These are phyloP conservation scores for Mirounga angustirostris DNA, from an alignment of 2,113 vertebrate species.

Conservation along the genomic window DNA sequence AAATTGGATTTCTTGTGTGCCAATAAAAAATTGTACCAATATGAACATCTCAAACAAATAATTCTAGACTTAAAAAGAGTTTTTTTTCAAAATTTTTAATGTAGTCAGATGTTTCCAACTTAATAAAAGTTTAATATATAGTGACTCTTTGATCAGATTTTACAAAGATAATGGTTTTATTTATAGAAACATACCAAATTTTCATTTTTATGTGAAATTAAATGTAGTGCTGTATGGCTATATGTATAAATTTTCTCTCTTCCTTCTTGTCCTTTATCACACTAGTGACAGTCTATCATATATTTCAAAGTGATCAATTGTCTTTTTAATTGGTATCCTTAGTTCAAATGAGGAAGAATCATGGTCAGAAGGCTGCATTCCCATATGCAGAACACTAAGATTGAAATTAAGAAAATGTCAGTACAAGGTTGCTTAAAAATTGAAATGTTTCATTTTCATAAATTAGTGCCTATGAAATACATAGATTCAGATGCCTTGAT, in stretches of 20 bases:
- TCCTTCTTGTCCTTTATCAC: background rate
- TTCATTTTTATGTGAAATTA: slow-evolving; percentile 32
- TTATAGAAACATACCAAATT: slow-evolving; percentile 34
- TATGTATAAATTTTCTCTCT: background rate
- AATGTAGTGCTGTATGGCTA: rapidly evolving
- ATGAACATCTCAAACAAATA: slow-evolving; percentile 78
- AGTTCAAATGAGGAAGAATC: slow-evolving; percentile 52
- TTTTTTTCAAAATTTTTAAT: slow-evolving; percentile 66
- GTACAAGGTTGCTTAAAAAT: slow-evolving; percentile 69
- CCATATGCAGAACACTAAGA: background rate
- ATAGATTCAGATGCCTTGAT: background rate
- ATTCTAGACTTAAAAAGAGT: slow-evolving; percentile 77
- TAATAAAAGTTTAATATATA: slow-evolving; percentile 65
- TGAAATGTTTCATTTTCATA: slow-evolving; percentile 23
- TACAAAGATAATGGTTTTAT: slow-evolving; percentile 35
- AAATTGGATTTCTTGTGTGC: slow-evolving; percentile 89
- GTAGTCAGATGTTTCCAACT: background rate
- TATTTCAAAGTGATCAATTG: slow-evolving; percentile 30
- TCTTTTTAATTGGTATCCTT: slow-evolving; percentile 53
- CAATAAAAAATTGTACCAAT: slow-evolving; percentile 86
- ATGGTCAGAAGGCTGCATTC: background rate
- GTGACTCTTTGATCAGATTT: slow-evolving; percentile 53
- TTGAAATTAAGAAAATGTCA: background rate
- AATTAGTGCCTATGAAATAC: background rate
- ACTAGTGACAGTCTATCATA: slow-evolving; percentile 11